These are phyloP conservation scores for Ooceraea biroi DNA, from an alignment of 1,140 invertebrate species.

Conservation along the genomic window DNA sequence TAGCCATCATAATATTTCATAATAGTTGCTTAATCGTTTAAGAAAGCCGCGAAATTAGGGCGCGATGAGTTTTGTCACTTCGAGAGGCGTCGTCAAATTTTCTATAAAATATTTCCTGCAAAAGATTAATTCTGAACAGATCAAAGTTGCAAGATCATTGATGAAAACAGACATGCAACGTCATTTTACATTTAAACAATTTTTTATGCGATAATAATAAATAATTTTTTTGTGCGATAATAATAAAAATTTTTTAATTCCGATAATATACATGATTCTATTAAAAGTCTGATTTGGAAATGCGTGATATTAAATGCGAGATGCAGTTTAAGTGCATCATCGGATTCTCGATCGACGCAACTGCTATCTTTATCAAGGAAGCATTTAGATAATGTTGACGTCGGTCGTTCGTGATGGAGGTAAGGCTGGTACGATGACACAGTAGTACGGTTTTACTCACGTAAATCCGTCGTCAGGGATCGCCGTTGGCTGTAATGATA, in stretches of 20 bases:
- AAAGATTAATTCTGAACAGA: no score
- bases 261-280: neutral
- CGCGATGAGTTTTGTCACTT: neutral
- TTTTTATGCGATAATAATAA: no score
- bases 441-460: slow-evolving; percentile 35
- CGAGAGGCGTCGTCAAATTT: neutral
- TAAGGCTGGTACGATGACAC: slow-evolving; percentile 27
- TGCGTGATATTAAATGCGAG: neutral
- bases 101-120: no score
- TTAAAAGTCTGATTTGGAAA: neutral
- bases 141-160: no score
- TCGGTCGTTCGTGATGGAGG: slow-evolving; percentile 1
- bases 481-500: neutral
- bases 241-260: no score
- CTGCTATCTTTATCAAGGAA: neutral
- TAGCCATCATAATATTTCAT: slow-evolving; percentile 40
- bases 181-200: no score
- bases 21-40: slow-evolving; percentile 31
- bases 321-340: neutral
- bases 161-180: no score
- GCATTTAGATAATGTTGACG: neutral
- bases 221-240: neutral
- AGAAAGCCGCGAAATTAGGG: neutral
- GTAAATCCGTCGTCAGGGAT: slow-evolving; percentile 2
- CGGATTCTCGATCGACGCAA: neutral